phyloP scores from a whole-genome alignment of 1,140 invertebrate genomes.

The Asobara japonica region DNA sequence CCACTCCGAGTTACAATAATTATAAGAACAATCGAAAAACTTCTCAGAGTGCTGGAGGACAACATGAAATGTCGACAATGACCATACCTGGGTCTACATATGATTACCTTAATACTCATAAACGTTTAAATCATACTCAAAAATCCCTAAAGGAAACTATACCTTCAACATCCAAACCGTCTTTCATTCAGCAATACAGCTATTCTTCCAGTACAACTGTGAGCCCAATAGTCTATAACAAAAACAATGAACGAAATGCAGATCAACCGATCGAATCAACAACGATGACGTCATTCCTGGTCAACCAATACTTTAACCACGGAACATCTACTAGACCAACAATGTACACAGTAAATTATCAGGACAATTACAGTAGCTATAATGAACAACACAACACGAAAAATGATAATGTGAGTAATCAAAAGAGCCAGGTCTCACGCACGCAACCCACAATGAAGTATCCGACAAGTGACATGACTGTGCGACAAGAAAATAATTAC shows the following conservation, averaged over 20 bases:
- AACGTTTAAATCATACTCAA: slow-evolving; percentile 28
- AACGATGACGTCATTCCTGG: slow-evolving; percentile 36
- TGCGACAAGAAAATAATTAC: slow-evolving; percentile 57
- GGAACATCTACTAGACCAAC: slow-evolving; percentile 38
- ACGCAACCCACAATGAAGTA: slow-evolving; percentile 54
- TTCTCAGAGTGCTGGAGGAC: neutral
- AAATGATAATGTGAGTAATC: slow-evolving; percentile 1
- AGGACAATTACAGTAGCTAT: slow-evolving; percentile 19
- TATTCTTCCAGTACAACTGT: slow-evolving; percentile 54
- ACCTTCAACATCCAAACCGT: slow-evolving; percentile 40
- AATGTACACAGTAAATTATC: slow-evolving; percentile 44
- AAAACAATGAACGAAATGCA: slow-evolving; percentile 47
- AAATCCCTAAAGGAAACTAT: slow-evolving; percentile 36
- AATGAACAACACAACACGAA: neutral
- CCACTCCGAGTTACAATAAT: slow-evolving; percentile 28
- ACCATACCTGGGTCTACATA: slow-evolving; percentile 44
- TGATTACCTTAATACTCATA: slow-evolving; percentile 23
- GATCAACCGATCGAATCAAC: slow-evolving; percentile 43
- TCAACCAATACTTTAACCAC: slow-evolving; percentile 45
- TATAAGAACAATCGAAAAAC: slow-evolving; percentile 15
- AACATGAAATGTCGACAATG: slow-evolving; percentile 29
- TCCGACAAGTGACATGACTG: slow-evolving; percentile 49
- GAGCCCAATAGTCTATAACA: slow-evolving; percentile 37
- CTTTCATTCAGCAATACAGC: slow-evolving; percentile 51
- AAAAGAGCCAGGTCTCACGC: slow-evolving; percentile 37